Evolutionary conservation across 2,113 vertebrate species (phyloP).

Genomic region (Nestor notabilis): DNA sequence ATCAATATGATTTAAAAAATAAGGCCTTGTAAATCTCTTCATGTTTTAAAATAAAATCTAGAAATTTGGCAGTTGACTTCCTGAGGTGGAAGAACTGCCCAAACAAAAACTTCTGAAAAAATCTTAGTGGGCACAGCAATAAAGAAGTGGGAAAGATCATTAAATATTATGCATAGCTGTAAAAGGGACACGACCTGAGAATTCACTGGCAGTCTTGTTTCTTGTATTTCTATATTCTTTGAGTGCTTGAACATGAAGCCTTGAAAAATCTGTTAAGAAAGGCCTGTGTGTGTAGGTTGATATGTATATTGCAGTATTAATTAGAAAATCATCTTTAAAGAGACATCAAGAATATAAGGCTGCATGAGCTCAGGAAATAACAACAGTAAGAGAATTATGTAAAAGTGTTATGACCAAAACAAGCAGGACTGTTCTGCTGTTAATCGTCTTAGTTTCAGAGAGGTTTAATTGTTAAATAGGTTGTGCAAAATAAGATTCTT

Average conservation of each 20-base stretch:
- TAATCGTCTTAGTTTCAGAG: not conserved
- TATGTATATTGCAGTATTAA: not conserved
- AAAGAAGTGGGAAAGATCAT: not conserved
- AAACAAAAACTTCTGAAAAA: not conserved
- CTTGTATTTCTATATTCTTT: not conserved
- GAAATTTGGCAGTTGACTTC: not conserved
- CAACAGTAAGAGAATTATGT: not conserved
- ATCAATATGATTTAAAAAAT: not conserved
- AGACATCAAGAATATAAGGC: not conserved
- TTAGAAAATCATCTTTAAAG: not conserved
- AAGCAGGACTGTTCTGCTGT: not conserved
- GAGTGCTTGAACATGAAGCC: not conserved
- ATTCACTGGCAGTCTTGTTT: not conserved
- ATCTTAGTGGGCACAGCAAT: not conserved
- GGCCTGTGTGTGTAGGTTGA: not conserved
- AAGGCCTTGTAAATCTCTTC: not conserved
- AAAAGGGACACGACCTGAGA: not conserved
- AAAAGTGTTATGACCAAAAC: not conserved
- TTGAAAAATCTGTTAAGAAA: not conserved
- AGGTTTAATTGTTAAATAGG: not conserved
- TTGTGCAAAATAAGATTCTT: not conserved
- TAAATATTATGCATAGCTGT: not conserved
- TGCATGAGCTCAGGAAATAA: not conserved
- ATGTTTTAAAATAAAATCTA: not conserved
- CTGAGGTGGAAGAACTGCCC: not conserved